A percentile compares a stretch with the other conserved stretches of the same genome.
Conservation (phyloP, 2,797 vertebrate genomes). For the Numenius phaeopus region DNA sequence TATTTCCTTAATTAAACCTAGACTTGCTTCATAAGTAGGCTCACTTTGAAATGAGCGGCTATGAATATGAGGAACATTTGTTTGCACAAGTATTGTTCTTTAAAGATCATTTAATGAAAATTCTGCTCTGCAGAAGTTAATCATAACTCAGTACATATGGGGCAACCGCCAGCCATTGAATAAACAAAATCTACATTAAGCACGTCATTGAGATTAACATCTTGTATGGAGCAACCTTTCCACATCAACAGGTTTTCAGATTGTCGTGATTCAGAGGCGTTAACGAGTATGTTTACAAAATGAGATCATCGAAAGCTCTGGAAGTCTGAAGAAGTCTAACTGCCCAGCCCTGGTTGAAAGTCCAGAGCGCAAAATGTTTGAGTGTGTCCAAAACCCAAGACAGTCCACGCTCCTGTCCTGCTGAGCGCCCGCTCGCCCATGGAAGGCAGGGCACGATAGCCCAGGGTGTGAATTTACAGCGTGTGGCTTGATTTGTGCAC, state of each 20-base stretch:
- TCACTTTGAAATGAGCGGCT: neutral
- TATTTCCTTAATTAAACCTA: neutral
- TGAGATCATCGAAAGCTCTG: neutral
- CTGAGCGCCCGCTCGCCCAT: rapidly evolving
- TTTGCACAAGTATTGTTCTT: neutral
- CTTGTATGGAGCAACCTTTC: neutral
- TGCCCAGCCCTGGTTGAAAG: neutral
- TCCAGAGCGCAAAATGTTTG: neutral
- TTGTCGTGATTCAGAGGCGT: neutral
- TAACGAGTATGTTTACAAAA: neutral
- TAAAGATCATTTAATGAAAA: neutral
- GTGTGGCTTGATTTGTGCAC: rapidly evolving
- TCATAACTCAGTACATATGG: neutral
- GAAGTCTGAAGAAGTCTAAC: neutral
- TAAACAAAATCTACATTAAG: neutral
- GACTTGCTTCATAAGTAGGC: neutral
- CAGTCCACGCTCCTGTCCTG: neutral
- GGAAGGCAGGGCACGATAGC: neutral
- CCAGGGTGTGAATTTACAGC: neutral
- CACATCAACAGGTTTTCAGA: slow-evolving; percentile 3
- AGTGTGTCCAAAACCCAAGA: neutral
- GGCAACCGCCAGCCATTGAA: neutral
- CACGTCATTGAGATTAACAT: neutral
- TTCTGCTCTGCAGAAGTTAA: neutral
- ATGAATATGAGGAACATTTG: neutral